These are phyloP conservation scores for Anguilla marmorata DNA, from an alignment of 2,797 vertebrate genomes.

Conservation along the genomic window DNA sequence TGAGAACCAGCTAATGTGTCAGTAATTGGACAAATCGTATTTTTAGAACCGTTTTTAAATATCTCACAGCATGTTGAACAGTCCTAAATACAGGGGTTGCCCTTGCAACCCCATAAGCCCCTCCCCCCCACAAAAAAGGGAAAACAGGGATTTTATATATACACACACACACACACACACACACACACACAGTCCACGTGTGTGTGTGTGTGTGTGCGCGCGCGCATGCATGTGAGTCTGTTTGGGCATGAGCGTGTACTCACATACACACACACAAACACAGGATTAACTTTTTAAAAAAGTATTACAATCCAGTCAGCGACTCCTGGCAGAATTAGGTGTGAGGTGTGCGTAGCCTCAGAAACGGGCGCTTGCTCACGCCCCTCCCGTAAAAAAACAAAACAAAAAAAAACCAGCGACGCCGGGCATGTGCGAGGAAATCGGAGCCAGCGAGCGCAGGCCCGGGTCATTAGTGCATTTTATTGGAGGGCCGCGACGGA, in stretches of 20 bases:
- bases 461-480: constrained; percentile 73
- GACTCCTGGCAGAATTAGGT: constrained; percentile 55
- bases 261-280: background rate
- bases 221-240: too few species aligned
- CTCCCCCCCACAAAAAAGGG: background rate
- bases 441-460: background rate
- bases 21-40: constrained; percentile 79
- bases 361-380: constrained; percentile 44
- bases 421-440: constrained; percentile 60
- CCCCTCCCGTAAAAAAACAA: constrained; percentile 1
- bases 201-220: background rate
- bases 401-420: constrained; percentile 25
- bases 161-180: background rate
- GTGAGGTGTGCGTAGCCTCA: constrained; percentile 68
- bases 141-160: background rate
- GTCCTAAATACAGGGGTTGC: constrained; percentile 31
- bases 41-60: constrained; percentile 70
- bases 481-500: constrained; percentile 70
- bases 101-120: constrained; percentile 38
- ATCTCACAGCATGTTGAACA: constrained; percentile 27
- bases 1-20: constrained; percentile 86
- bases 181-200: constrained; percentile 25
- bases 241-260: background rate
- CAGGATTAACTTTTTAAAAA: background rate
- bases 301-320: constrained; percentile 58